Evolutionary conservation across 64 coral and sea anemone genomes (phyloP).

Genomic region (Porites australiensis): DNA sequence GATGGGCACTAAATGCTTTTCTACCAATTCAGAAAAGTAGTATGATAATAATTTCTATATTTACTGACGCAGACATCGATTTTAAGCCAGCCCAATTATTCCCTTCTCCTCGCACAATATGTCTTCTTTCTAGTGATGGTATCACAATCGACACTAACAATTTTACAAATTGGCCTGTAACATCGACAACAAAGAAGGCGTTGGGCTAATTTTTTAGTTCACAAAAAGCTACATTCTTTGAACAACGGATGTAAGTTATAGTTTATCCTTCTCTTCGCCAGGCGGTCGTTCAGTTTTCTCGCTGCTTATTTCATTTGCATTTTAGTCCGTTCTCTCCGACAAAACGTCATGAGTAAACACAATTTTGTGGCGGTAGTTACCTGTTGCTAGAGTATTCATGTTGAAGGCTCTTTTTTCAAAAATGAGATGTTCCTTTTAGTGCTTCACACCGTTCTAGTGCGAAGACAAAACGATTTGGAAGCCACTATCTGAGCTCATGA

Average conservation of each 20-base stretch:
- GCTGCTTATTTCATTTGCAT: background rate
- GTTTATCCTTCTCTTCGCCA: slow-evolving; percentile 5
- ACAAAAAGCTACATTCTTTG: background rate
- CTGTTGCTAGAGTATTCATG: too few relatives aligned
- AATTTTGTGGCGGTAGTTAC: too few relatives aligned
- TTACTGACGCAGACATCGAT: too few relatives aligned
- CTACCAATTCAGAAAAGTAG: background rate
- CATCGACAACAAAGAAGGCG: background rate
- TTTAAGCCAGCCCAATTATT: too few relatives aligned
- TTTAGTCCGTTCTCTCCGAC: background rate
- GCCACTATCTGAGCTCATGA: background rate
- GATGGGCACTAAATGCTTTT: background rate
- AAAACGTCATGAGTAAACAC: background rate
- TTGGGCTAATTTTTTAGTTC: background rate
- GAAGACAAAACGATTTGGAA: background rate
- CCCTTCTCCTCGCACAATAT: too few relatives aligned
- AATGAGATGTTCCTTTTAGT: background rate
- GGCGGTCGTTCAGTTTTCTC: background rate
- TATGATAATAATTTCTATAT: too few relatives aligned
- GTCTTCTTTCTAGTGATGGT: background rate
- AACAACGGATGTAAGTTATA: too few relatives aligned
- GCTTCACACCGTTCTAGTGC: background rate
- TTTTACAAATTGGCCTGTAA: background rate
- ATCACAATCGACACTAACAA: background rate
- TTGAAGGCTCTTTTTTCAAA: background rate